Conservation (phyloP, 2,797 vertebrate genomes). For the Parotocinclus haroldoi region DNA sequence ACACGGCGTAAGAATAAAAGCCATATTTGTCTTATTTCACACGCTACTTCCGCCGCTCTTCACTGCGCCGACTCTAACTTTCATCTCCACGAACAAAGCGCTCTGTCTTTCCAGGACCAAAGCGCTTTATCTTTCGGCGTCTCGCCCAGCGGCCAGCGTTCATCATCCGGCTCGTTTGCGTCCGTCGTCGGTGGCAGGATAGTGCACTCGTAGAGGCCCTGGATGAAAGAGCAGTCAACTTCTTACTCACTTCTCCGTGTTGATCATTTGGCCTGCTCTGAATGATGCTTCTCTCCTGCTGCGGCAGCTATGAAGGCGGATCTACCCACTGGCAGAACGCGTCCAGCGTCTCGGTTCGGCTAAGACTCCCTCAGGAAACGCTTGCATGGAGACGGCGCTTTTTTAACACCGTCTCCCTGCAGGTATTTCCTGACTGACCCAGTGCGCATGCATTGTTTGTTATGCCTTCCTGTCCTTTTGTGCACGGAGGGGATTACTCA, state of each 20-base stretch:
- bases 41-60: conserved; percentile 9
- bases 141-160: too few relatives aligned
- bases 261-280: conserved; percentile 1
- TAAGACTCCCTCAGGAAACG: conserved; percentile 62
- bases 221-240: background rate
- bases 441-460: conserved; percentile 64
- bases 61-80: background rate
- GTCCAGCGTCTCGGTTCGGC: conserved; percentile 47
- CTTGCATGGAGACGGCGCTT: conserved; percentile 50
- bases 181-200: background rate
- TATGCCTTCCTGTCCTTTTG: conserved; percentile 59
- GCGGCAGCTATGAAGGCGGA: background rate
- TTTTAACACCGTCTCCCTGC: conserved; percentile 58
- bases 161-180: background rate
- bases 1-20: background rate
- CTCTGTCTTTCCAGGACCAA: too few relatives aligned
- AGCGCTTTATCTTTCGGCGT: background rate
- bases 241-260: background rate
- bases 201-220: too few relatives aligned
- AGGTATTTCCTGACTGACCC: conserved; percentile 70
- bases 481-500: conserved; percentile 58
- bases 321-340: background rate
- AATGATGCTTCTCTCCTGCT: conserved; percentile 7
- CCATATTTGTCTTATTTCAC: too few relatives aligned
- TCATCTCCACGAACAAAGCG: background rate